Conservation (phyloP, 2,113 vertebrate genomes). For the Patagioenas fasciata region DNA sequence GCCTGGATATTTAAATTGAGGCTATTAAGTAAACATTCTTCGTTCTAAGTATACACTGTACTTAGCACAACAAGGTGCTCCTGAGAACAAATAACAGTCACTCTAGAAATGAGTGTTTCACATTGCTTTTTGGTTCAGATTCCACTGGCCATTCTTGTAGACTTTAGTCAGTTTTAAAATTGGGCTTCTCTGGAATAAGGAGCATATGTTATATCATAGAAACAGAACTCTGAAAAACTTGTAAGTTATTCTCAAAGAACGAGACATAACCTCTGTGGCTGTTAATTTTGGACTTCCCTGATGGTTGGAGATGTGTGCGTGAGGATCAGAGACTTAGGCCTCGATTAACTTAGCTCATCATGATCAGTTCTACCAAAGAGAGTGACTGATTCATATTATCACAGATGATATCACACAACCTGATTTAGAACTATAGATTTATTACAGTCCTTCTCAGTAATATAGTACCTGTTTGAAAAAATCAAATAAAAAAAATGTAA, state of each 20-base stretch:
- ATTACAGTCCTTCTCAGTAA: not conserved
- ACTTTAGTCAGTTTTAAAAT: not conserved
- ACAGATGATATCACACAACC: not conserved
- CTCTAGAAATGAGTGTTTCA: not conserved
- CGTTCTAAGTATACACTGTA: conserved; percentile 15
- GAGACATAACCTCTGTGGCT: not conserved
- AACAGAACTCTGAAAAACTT: conserved; percentile 13
- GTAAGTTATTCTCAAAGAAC: not conserved
- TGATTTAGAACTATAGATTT: not conserved
- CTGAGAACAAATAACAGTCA: not conserved
- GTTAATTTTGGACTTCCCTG: conserved; percentile 17
- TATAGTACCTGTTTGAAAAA: no score
- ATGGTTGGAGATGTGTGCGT: not conserved
- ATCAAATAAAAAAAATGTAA: not conserved
- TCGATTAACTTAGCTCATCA: conserved; percentile 17
- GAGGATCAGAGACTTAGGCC: conserved; percentile 11
- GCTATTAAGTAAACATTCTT: not conserved
- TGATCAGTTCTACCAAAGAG: not conserved
- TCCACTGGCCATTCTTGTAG: not conserved
- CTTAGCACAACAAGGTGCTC: not conserved
- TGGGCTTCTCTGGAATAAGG: not conserved
- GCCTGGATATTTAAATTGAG: not conserved
- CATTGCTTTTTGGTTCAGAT: not conserved
- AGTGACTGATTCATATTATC: not conserved
- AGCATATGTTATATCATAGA: not conserved